Percentiles rank a stretch among this genome's conserved stretches.
Evolutionary conservation across 92 coral and sea anemone genomes (phyloP).

Genomic region (Blastomussa wellsi): DNA sequence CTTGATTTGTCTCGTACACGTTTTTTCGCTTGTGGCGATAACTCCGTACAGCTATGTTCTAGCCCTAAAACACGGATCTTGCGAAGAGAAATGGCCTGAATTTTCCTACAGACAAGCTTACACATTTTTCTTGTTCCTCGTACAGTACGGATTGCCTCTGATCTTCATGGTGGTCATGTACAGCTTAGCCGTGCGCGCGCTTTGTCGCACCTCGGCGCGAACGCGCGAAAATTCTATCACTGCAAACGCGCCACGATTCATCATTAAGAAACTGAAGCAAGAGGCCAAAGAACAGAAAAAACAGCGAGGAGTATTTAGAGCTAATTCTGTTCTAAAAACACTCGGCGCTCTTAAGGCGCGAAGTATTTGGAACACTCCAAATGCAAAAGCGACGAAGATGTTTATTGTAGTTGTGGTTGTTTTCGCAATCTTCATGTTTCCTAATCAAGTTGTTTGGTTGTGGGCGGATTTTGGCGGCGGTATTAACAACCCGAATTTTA

Average conservation of each 20-base stretch:
- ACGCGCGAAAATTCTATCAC: slow-evolving; percentile 51
- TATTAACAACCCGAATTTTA: slow-evolving; percentile 51
- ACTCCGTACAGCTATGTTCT: slow-evolving; percentile 75
- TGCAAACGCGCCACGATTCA: neutral
- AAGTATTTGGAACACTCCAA: slow-evolving; percentile 69
- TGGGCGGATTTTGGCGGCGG: slow-evolving; percentile 91
- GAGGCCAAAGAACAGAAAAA: neutral
- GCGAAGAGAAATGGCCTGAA: slow-evolving; percentile 80
- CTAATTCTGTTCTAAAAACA: slow-evolving; percentile 3
- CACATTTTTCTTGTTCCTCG: slow-evolving; percentile 74
- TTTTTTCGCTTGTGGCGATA: slow-evolving; percentile 57
- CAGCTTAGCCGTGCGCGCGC: slow-evolving; percentile 73
- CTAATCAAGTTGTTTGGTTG: slow-evolving; percentile 92
- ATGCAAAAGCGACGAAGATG: slow-evolving; percentile 91
- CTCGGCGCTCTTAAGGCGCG: neutral
- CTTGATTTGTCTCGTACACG: slow-evolving; percentile 54
- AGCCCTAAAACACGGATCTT: slow-evolving; percentile 47
- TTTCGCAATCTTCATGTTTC: slow-evolving; percentile 88
- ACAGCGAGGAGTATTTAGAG: neutral
- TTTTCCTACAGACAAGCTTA: slow-evolving; percentile 72
- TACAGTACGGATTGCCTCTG: slow-evolving; percentile 86
- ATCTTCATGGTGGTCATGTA: slow-evolving; percentile 79
- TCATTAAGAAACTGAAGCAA: neutral
- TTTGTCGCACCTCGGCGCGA: slow-evolving; percentile 60
- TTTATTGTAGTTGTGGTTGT: slow-evolving; percentile 88